Conservation (phyloP, 2,888 invertebrate genomes). For the Drosophila atroscutellata region DNA sequence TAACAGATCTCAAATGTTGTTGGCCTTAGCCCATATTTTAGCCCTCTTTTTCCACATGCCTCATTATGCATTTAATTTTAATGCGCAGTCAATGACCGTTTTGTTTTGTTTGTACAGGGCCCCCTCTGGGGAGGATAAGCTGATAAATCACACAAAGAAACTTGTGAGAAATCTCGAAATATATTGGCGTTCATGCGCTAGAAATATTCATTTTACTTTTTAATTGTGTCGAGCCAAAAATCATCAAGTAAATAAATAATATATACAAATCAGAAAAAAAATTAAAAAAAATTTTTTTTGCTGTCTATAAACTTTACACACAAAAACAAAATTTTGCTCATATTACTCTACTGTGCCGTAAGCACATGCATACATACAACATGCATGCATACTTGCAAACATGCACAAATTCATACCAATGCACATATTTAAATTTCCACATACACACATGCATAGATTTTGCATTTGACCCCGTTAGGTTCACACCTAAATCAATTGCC, state of each 20-base stretch:
- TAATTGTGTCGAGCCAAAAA: background rate
- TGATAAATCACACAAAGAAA: slow-evolving; percentile 14
- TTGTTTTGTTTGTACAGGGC: background rate
- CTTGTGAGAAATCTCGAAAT: slow-evolving; percentile 22
- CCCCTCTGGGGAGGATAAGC: slow-evolving; percentile 4
- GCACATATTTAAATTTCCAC: background rate
- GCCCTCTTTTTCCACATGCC: slow-evolving; percentile 26
- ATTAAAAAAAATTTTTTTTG: background rate
- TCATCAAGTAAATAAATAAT: background rate
- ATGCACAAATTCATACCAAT: background rate
- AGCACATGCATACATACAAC: slow-evolving; percentile 10
- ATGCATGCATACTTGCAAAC: background rate
- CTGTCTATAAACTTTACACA: background rate
- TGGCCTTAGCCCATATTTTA: slow-evolving; percentile 51
- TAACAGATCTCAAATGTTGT: slow-evolving; percentile 30
- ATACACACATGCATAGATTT: slow-evolving; percentile 7
- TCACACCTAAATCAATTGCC: slow-evolving; percentile 53
- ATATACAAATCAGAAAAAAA: background rate
- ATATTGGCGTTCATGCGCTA: slow-evolving; percentile 25
- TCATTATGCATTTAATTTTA: slow-evolving; percentile 58
- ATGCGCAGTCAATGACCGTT: slow-evolving; percentile 65
- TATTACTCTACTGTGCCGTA: background rate
- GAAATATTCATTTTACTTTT: background rate
- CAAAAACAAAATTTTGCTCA: background rate
- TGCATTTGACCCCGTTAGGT: slow-evolving; percentile 67